Percentiles rank a stretch among this genome's conserved stretches.
Evolutionary conservation across 2,888 invertebrate species (phyloP).

Genomic region (Limenitis camilla): DNA sequence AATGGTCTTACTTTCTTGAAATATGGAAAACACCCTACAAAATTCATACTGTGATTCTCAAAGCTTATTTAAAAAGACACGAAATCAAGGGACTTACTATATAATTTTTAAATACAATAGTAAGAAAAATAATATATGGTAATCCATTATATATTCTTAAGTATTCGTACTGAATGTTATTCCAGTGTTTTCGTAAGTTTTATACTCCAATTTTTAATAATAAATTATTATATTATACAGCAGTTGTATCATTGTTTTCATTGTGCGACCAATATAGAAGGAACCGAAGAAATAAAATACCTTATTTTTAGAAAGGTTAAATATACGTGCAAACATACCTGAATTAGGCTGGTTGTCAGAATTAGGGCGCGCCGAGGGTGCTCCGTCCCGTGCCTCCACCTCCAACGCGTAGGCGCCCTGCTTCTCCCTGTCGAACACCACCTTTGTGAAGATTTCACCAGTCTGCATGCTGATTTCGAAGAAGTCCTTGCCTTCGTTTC

Average conservation of each 20-base stretch:
- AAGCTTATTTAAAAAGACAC: too few relatives aligned
- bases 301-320: neutral
- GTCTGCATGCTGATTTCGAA: constrained; percentile 97
- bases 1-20: too few relatives aligned
- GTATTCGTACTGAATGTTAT: too few relatives aligned
- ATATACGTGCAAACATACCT: constrained; percentile 73
- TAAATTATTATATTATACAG: too few relatives aligned
- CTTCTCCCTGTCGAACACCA: constrained; percentile 97
- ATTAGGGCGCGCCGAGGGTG: constrained; percentile 95
- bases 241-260: neutral
- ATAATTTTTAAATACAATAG: too few relatives aligned
- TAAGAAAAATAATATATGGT: too few relatives aligned
- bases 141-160: too few relatives aligned
- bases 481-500: constrained; percentile 95
- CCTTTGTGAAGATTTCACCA: constrained; percentile 95
- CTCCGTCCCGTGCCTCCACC: constrained; percentile 97
- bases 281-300: neutral
- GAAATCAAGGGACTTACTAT: too few relatives aligned
- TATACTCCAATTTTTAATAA: too few relatives aligned
- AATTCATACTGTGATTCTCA: too few relatives aligned
- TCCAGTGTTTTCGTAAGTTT: too few relatives aligned
- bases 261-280: neutral
- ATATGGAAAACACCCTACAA: too few relatives aligned
- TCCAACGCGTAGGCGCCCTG: constrained; percentile 97
- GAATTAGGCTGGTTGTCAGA: constrained; percentile 96